Conservation (phyloP, 2,888 invertebrate species). For the Synanthedon formicaeformis region DNA sequence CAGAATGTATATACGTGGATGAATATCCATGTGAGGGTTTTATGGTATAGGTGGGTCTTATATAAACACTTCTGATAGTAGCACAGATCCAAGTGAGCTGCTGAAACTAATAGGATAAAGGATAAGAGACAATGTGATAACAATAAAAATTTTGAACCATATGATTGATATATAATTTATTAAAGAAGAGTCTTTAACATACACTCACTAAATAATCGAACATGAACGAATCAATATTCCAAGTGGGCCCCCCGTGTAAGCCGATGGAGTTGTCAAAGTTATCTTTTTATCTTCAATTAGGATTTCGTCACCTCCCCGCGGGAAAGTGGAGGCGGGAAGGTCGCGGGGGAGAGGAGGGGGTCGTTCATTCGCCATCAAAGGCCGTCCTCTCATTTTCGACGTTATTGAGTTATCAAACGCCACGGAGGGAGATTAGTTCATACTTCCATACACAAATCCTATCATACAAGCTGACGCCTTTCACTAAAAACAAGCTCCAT, state of each 20-base stretch:
- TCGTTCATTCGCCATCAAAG: constrained; percentile 48
- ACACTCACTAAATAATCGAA: background rate
- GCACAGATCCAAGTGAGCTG: too few species aligned
- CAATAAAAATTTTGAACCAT: too few species aligned
- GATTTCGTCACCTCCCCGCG: constrained; percentile 61
- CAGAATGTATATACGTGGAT: too few species aligned
- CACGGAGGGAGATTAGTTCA: constrained; percentile 66
- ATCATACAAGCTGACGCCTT: constrained; percentile 71
- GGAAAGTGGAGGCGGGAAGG: constrained; percentile 2
- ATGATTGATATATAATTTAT: too few species aligned
- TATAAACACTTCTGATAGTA: too few species aligned
- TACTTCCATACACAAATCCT: constrained; percentile 69
- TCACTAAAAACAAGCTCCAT: constrained; percentile 60
- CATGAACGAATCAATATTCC: constrained; percentile 25
- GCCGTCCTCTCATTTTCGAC: constrained; percentile 60
- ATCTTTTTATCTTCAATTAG: constrained; percentile 71
- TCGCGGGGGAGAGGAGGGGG: constrained; percentile 12
- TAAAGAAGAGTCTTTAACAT: background rate
- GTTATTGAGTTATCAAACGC: constrained; percentile 68
- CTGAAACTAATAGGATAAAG: too few species aligned
- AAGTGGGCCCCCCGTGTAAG: constrained; percentile 16
- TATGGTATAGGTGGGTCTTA: too few species aligned
- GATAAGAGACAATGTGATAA: too few species aligned
- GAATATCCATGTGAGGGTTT: too few species aligned
- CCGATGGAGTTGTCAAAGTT: constrained; percentile 34